phyloP scores from a whole-genome alignment of 2,888 invertebrate species.

The Agonopterix arenella region DNA sequence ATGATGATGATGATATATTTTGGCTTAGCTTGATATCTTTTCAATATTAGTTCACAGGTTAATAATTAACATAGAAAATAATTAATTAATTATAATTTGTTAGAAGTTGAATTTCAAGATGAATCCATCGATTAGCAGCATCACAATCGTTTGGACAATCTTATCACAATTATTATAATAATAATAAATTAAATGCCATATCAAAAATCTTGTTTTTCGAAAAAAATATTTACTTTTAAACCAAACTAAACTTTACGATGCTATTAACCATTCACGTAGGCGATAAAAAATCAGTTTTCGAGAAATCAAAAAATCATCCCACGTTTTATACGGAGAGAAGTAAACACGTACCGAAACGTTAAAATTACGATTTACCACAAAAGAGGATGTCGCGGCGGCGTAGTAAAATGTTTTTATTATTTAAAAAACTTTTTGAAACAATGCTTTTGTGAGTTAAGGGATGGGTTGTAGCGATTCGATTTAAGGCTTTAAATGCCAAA shows the following conservation, averaged over 20 bases:
- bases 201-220: neutral
- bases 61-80: too few relatives aligned
- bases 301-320: conserved; percentile 47
- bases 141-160: too few relatives aligned
- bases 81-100: too few relatives aligned
- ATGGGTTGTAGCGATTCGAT: too few relatives aligned
- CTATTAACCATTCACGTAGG: conserved; percentile 2
- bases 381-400: conserved; percentile 42
- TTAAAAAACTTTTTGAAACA: conserved; percentile 25
- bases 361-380: conserved; percentile 32
- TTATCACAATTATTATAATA: too few relatives aligned
- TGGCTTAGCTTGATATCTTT: too few relatives aligned
- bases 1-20: too few relatives aligned
- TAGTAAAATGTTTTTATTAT: conserved; percentile 53
- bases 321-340: conserved; percentile 30
- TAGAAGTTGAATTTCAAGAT: too few relatives aligned
- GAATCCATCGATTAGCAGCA: too few relatives aligned
- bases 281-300: conserved; percentile 23
- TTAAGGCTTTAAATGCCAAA: too few relatives aligned
- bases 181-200: too few relatives aligned
- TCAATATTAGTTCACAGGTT: too few relatives aligned
- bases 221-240: neutral
- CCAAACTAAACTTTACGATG: neutral
- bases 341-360: conserved; percentile 27
- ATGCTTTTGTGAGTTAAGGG: conserved; percentile 25